Evolutionary conservation across 2,797 vertebrate species (phyloP).

Genomic region (Loriculus beryllinus): DNA sequence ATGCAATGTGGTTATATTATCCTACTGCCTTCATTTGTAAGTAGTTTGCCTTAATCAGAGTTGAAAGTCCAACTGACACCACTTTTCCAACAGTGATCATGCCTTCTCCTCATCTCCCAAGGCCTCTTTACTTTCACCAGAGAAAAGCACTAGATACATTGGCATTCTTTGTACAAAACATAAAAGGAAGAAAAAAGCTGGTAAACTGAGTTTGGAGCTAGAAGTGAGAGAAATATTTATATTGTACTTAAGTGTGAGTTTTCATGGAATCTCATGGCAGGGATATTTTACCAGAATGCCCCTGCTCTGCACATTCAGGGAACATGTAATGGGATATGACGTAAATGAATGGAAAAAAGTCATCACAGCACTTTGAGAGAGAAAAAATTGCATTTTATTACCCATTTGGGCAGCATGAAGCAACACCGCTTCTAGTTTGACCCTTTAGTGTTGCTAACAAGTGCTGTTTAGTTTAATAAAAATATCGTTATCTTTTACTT

Average conservation of each 20-base stretch:
- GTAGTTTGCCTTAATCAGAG: background rate
- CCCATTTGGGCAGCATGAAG: background rate
- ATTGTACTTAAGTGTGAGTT: background rate
- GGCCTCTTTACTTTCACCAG: background rate
- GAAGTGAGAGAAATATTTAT: background rate
- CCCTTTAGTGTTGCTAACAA: background rate
- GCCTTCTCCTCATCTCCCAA: background rate
- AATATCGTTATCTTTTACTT: constrained; percentile 8
- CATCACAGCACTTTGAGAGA: background rate
- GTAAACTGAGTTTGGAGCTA: background rate
- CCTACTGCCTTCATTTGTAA: background rate
- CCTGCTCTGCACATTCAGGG: background rate
- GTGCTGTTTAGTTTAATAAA: background rate
- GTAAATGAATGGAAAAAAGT: constrained; percentile 12
- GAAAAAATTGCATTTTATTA: constrained; percentile 25
- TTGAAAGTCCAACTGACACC: background rate
- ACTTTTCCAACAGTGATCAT: background rate
- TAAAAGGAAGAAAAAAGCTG: background rate
- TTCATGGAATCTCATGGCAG: background rate
- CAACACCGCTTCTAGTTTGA: background rate
- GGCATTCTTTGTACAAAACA: background rate
- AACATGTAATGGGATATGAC: background rate
- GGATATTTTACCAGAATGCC: background rate
- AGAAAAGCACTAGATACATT: background rate
- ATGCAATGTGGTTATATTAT: background rate